Percentiles rank a stretch among this genome's conserved stretches.
phyloP scores from a whole-genome alignment of 2,888 invertebrate species.

The Ophion ventricosus region DNA sequence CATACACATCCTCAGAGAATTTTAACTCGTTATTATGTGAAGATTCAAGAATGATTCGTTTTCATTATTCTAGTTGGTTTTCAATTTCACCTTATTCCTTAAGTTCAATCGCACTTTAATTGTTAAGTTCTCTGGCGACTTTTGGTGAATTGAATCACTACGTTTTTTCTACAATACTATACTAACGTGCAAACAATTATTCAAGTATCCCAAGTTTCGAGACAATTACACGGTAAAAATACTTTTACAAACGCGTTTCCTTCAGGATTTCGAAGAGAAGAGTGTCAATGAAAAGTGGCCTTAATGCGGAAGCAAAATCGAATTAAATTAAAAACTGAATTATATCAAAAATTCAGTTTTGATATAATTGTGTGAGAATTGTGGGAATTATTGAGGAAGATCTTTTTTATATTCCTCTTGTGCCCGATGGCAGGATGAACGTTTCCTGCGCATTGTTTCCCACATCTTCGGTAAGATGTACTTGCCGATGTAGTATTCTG shows the following conservation, averaged over 20 bases:
- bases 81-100: no score
- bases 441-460: constrained; percentile 86
- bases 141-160: not conserved
- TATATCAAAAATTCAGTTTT: not conserved
- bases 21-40: no score
- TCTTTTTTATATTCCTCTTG: no score
- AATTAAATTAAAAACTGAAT: no score
- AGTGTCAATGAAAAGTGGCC: not conserved
- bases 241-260: not conserved
- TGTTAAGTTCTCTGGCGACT: not conserved
- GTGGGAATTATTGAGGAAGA: no score
- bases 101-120: not conserved
- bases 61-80: no score
- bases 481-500: constrained; percentile 86
- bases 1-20: constrained; percentile 36
- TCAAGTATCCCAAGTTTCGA: not conserved
- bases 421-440: constrained; percentile 84
- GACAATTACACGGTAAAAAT: not conserved
- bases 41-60: no score
- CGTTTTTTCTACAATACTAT: not conserved
- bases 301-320: not conserved
- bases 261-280: not conserved
- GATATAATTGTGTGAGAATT: no score
- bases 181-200: not conserved
- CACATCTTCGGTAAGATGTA: constrained; percentile 89